Evolutionary conservation across 92 coral and sea anemone species (phyloP), one percentile per base, ranked within the genome.

Genomic region (Parazoanthus atlanticus): DNA sequence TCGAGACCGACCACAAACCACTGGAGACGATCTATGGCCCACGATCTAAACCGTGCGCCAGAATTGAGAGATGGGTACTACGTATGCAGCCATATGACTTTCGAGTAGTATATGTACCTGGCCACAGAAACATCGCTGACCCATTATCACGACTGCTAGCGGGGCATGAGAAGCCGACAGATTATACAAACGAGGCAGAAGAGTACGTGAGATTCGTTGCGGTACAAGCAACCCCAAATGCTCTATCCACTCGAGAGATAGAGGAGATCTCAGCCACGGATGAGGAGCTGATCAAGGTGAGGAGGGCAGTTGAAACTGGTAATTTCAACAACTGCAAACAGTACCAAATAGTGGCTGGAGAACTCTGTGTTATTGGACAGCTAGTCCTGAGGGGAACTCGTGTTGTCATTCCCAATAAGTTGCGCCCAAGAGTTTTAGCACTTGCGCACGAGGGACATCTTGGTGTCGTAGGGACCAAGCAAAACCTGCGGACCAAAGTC

Each of bases 391-490:
- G 90, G 17, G 92, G 94, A 46, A 73, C 94, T 34, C 41, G 88
- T 52, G 70, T 88, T 15, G 90, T 92, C 28, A 74, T 87, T 43
- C 94, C 94, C 26, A 80, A 41, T 69, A 92, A 89, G 79, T 79
- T 92, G 21, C 73, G 87, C 36, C 73, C 89, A 29, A 81, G 76
- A 41, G 83, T 82, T 21, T n/a, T 86, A 32, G 74, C 81, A 72
- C 88, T 86, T 29, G 91, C 91, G 17, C 94, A 86, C 41, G 89
- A 89, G 30, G 91, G 91, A 1, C 92, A 92, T 54, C 76, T 86
- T 19, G 94, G 92, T 19, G 84, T 89, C 19, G 89, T 86, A 8
- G 89, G 92, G 11, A 92, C 90, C 28, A 92, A 89, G 46, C 92
- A 92, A 75, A 86, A 87, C 41, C 74, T 86, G 19, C 82, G 86